These are phyloP conservation scores for Syritta pipiens DNA, from an alignment of 2,888 invertebrate genomes.

Conservation along the genomic window DNA sequence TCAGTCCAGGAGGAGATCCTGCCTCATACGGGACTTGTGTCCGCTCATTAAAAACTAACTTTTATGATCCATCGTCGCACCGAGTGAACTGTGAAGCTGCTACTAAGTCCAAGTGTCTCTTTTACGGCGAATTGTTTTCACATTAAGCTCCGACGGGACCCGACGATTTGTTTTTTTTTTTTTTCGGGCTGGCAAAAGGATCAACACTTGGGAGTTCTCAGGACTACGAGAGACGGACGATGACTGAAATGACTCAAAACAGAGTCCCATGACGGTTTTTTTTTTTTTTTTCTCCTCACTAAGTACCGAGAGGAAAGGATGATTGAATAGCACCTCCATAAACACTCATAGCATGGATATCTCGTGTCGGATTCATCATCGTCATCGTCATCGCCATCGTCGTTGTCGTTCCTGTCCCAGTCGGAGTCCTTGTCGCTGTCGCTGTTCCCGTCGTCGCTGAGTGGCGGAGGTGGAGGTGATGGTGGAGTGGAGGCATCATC, in stretches of 20 bases:
- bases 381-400: constrained; percentile 14
- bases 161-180: not conserved
- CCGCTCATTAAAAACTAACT: constrained; percentile 48
- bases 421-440: constrained; percentile 5
- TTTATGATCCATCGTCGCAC: constrained; percentile 15
- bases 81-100: constrained; percentile 1
- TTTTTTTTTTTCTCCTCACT: not conserved
- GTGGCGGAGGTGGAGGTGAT: too few species aligned
- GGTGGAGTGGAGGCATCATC: too few species aligned
- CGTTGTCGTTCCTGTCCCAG: not conserved
- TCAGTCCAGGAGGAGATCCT: not conserved
- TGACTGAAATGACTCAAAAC: constrained; percentile 8
- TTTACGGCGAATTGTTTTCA: constrained; percentile 55
- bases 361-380: constrained; percentile 46
- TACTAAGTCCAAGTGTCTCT: constrained; percentile 27
- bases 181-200: not conserved
- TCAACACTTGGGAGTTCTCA: constrained; percentile 27
- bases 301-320: constrained; percentile 29
- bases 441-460: too few species aligned
- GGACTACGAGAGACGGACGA: constrained; percentile 31
- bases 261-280: constrained; percentile 13
- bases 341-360: constrained; percentile 48
- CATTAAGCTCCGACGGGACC: constrained; percentile 38
- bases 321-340: constrained; percentile 56
- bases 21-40: not conserved